Conservation (phyloP, 1,140 invertebrate genomes). For the Acyrthosiphon pisum region DNA sequence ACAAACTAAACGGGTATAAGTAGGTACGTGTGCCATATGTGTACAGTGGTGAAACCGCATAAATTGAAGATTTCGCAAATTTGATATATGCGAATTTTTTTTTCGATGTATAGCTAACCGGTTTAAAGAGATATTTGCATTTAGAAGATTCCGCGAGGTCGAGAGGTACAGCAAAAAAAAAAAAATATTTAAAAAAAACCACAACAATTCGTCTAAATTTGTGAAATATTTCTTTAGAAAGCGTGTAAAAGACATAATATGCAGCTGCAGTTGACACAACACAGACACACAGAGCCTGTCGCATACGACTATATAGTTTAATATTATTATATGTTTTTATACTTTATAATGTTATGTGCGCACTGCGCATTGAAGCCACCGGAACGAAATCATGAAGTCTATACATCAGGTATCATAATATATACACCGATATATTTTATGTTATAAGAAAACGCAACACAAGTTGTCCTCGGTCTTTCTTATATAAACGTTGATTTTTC, state of each 20-base stretch:
- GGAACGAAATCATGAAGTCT: slow-evolving; percentile 5
- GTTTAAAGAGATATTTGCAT: slow-evolving; percentile 28
- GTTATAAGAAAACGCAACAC: slow-evolving; percentile 4
- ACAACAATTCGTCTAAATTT: slow-evolving; percentile 5
- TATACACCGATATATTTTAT: background rate
- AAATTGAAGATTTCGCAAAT: slow-evolving; percentile 28
- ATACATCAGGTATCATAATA: slow-evolving; percentile 16
- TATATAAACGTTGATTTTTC: slow-evolving; percentile 3
- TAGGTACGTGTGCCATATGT: background rate
- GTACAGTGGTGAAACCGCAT: background rate
- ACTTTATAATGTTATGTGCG: background rate
- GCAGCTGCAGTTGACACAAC: background rate
- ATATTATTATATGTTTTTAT: background rate
- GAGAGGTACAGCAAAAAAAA: slow-evolving; percentile 15
- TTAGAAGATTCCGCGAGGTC: background rate
- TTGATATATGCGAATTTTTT: background rate
- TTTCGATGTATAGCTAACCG: background rate
- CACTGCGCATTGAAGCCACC: background rate
- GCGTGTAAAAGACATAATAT: background rate
- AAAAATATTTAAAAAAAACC: background rate
- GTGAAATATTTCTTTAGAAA: slow-evolving; percentile 39
- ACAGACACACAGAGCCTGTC: background rate
- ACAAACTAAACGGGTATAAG: background rate
- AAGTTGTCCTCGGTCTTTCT: background rate
- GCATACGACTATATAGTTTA: background rate